A percentile compares a stretch with the other conserved stretches of the same genome.
These are phyloP conservation scores for Mus caroli DNA, from an alignment of 2,797 vertebrate species.

Conservation along the genomic window DNA sequence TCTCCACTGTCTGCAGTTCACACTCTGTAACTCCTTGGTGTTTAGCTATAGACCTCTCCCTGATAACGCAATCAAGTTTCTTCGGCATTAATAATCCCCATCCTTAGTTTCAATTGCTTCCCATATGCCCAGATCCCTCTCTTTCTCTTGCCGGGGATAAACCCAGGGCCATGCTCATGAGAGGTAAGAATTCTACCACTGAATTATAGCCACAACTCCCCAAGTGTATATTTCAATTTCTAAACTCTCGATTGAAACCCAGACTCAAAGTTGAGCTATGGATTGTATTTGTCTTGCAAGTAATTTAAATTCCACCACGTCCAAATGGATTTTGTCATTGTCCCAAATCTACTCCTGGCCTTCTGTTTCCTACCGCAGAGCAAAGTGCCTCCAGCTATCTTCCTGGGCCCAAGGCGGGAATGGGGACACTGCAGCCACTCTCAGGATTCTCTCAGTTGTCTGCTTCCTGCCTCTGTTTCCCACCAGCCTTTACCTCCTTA, in stretches of 20 bases:
- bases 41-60: neutral
- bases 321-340: neutral
- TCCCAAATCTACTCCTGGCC: neutral
- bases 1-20: neutral
- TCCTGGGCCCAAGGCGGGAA: neutral
- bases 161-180: neutral
- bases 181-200: neutral
- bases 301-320: neutral
- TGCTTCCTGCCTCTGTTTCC: neutral
- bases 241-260: conserved; percentile 14
- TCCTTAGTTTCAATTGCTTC: neutral
- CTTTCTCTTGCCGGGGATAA: neutral
- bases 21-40: neutral
- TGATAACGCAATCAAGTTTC: neutral
- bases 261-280: neutral
- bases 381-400: neutral
- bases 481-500: neutral
- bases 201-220: neutral
- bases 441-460: neutral
- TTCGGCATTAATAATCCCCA: neutral
- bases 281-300: neutral
- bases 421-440: neutral
- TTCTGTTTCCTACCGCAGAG: neutral
- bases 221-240: neutral
- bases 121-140: neutral